Base-by-base conservation (phyloP, 64 coral and sea anemone genomes). In the Pocillopora verrucosa region DNA sequence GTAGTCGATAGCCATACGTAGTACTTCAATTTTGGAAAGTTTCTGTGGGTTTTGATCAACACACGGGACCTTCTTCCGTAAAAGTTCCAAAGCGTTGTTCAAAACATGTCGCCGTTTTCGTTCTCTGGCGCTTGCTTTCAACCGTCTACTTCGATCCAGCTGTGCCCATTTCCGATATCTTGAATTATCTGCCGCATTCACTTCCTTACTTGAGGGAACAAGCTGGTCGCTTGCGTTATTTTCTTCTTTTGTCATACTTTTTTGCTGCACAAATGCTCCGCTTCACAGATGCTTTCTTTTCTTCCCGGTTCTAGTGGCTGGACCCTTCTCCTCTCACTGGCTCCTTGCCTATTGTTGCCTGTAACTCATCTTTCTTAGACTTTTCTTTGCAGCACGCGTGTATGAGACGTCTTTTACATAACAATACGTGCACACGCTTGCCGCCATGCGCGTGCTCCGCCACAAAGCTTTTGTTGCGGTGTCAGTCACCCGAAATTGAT, bases 11-110 rank as follows among this genome's bases (percentile, higher is more conserved):
- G 97, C 97, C 59, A 95, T 75, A 10, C 97, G 78, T 14, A 99
- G 37, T 16, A 99, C 97, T 67, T 99, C 97, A 13, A 99, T 99
- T 89, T 99, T 99, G 56, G 97, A 99, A 20, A 99, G 91, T 95
- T 99, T 99, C 68, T 99, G 97, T 12, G 97, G 94, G 16, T 99
- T 95, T 58, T 94, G 93, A 30, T 99, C 97, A 13, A 99, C 94
- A 59, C 97, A 95, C 19, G 97, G 97, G 1, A 99, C 97, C 24
- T 99, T 99, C 88, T 99, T 99, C 13, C 97, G 60, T 58, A 99
- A 56, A 2, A 90, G 78, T 79, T 99, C 97, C 75, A 99, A 90
- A 60, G 97, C 97, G 87, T 88, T 95, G 80, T 99, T 99, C 24
- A 99, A 67, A 73, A 99, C 97, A 91, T 95, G 97, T 56, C 97